Percentiles rank a stretch among this genome's conserved stretches.
Evolutionary conservation across 2,113 vertebrate genomes (phyloP).

Genomic region (Scalopus aquaticus): DNA sequence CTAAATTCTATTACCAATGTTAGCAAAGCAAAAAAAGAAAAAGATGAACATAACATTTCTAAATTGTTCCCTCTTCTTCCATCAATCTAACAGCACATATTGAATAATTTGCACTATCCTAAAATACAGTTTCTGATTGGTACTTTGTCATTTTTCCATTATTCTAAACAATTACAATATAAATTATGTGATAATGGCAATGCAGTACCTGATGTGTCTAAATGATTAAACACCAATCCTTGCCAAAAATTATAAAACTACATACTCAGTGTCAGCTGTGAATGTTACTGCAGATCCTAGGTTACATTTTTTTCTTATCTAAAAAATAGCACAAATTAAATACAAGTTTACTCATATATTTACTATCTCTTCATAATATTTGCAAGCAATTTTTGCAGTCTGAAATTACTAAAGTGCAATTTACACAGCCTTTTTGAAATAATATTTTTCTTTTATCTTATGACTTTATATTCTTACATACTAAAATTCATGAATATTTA

Average conservation of each 20-base stretch:
- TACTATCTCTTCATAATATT: background rate
- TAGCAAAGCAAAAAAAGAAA: background rate
- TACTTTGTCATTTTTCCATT: slow-evolving; percentile 63
- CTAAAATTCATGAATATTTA: slow-evolving; percentile 39
- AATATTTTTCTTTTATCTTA: background rate
- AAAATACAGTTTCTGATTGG: slow-evolving; percentile 15
- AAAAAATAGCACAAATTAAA: background rate
- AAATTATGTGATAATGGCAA: slow-evolving; percentile 46
- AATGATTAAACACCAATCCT: slow-evolving; percentile 65
- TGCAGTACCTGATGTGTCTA: slow-evolving; percentile 60
- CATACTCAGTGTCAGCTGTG: slow-evolving; percentile 43
- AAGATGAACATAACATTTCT: background rate
- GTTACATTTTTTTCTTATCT: slow-evolving; percentile 49
- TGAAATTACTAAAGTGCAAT: slow-evolving; percentile 9
- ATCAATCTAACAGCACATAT: background rate
- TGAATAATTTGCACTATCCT: background rate
- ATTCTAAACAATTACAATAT: slow-evolving; percentile 58
- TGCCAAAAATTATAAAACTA: slow-evolving; percentile 63
- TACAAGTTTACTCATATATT: background rate
- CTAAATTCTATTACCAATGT: background rate
- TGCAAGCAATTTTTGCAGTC: background rate
- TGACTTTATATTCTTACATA: background rate
- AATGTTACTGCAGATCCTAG: slow-evolving; percentile 24
- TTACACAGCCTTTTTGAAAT: background rate
- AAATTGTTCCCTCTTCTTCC: background rate